phyloP scores from a whole-genome alignment of 1,140 invertebrate species.

The Drosophila lini region DNA sequence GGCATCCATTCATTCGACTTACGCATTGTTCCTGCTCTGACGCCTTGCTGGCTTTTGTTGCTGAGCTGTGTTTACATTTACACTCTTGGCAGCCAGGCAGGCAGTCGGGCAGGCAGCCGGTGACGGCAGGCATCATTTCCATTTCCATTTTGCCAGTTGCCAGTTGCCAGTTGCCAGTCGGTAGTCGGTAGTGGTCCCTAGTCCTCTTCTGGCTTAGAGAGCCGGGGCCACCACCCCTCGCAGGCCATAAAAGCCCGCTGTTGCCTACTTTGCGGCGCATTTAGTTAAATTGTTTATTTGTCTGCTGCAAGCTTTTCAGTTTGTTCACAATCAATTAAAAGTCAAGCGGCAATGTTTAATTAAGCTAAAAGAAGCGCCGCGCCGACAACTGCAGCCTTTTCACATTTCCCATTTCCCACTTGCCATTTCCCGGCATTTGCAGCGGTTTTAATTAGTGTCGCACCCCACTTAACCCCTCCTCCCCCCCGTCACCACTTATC shows the following conservation, averaged over 20 bases:
- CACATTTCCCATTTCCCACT: slow-evolving; percentile 12
- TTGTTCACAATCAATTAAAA: slow-evolving; percentile 82
- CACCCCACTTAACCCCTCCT: slow-evolving; percentile 10
- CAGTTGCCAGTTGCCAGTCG: slow-evolving; percentile 35
- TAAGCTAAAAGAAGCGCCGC: slow-evolving; percentile 73
- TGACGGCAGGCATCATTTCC: slow-evolving; percentile 70
- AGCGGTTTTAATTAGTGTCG: slow-evolving; percentile 71
- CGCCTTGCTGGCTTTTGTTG: slow-evolving; percentile 79
- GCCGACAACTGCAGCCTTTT: slow-evolving; percentile 34
- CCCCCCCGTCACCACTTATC: slow-evolving; percentile 21
- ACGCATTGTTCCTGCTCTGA: slow-evolving; percentile 79
- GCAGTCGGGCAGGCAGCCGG: slow-evolving; percentile 13
- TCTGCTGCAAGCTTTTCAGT: slow-evolving; percentile 63
- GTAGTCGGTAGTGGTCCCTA: slow-evolving; percentile 16
- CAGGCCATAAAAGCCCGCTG: slow-evolving; percentile 51
- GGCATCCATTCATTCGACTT: slow-evolving; percentile 58
- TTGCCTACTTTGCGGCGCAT: slow-evolving; percentile 80
- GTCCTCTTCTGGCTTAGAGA: slow-evolving; percentile 40
- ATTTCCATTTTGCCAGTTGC: slow-evolving; percentile 58
- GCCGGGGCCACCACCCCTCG: slow-evolving; percentile 8
- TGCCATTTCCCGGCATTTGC: slow-evolving; percentile 34
- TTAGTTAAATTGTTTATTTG: slow-evolving; percentile 83
- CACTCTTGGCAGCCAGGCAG: slow-evolving; percentile 52
- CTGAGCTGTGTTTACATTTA: slow-evolving; percentile 77
- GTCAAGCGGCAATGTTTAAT: slow-evolving; percentile 79